Conservation (phyloP, 1,140 invertebrate genomes). For the Metopolophium dirhodum region DNA sequence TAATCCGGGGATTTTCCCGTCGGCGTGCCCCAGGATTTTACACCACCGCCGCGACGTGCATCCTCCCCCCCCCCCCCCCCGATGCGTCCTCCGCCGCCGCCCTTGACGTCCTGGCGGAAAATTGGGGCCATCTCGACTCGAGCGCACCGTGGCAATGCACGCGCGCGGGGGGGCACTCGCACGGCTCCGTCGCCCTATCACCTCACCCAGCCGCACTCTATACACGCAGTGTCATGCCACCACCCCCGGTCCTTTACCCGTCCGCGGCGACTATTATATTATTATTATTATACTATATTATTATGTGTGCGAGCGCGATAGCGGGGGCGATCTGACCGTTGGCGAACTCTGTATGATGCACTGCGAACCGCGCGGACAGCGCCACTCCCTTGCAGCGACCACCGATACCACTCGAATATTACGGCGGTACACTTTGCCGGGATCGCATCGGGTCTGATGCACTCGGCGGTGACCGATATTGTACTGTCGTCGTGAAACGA, state of each 20-base stretch:
- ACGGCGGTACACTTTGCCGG: neutral
- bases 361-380: constrained; percentile 3
- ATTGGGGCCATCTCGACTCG: constrained; percentile 34
- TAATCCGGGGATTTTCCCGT: constrained; percentile 55
- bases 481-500: neutral
- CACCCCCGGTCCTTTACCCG: neutral
- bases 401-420: neutral
- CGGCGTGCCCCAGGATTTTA: constrained; percentile 56
- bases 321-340: neutral
- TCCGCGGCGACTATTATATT: neutral
- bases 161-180: neutral
- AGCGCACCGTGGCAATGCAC: neutral
- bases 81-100: neutral
- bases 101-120: constrained; percentile 38
- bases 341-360: constrained; percentile 47
- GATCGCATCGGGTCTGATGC: neutral
- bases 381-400: neutral
- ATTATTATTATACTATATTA: neutral
- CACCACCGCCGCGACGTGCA: neutral
- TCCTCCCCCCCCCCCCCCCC: neutral
- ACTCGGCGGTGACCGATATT: neutral
- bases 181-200: no score
- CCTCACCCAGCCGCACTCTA: neutral
- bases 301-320: neutral
- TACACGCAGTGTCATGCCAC: neutral